phyloP scores from a whole-genome alignment of 1,140 invertebrate genomes.

The Ceratina australensis region DNA sequence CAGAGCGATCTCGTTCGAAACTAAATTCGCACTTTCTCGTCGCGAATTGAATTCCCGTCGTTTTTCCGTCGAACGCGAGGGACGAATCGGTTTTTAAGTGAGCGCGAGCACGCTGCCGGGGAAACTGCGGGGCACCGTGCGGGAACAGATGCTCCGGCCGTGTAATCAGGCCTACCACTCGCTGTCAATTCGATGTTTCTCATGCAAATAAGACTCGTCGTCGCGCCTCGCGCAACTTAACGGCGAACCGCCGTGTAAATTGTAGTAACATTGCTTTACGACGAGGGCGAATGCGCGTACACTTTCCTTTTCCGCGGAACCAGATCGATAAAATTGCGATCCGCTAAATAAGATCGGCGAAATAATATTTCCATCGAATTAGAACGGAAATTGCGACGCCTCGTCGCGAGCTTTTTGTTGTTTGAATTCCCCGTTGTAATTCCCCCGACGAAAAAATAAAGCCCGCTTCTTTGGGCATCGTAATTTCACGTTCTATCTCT shows the following conservation, averaged over 20 bases:
- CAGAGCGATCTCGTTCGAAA: neutral
- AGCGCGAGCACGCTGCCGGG: neutral
- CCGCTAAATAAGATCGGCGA: neutral
- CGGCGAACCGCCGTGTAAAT: conserved; percentile 3
- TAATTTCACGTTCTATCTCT: neutral
- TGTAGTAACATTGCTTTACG: neutral
- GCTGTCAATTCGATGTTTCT: conserved; percentile 1
- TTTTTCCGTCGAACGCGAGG: neutral
- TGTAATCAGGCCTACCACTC: conserved; percentile 32
- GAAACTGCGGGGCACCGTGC: neutral
- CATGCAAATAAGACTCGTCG: conserved; percentile 25
- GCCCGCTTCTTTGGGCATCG: neutral
- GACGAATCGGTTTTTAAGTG: conserved; percentile 16
- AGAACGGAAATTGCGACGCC: no score
- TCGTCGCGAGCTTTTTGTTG: no score
- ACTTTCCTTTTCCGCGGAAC: neutral
- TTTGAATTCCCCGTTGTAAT: no score
- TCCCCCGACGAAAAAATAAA: neutral
- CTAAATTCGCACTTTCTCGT: neutral
- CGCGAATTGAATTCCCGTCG: neutral
- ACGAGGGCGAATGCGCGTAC: neutral
- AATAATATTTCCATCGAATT: neutral
- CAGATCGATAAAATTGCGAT: no score
- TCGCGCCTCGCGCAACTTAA: neutral
- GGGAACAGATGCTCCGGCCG: conserved; percentile 3